Percentiles rank a stretch among this genome's conserved stretches.
These are phyloP conservation scores for Callospermophilus lateralis DNA, from an alignment of 2,113 vertebrate species.

Conservation along the genomic window DNA sequence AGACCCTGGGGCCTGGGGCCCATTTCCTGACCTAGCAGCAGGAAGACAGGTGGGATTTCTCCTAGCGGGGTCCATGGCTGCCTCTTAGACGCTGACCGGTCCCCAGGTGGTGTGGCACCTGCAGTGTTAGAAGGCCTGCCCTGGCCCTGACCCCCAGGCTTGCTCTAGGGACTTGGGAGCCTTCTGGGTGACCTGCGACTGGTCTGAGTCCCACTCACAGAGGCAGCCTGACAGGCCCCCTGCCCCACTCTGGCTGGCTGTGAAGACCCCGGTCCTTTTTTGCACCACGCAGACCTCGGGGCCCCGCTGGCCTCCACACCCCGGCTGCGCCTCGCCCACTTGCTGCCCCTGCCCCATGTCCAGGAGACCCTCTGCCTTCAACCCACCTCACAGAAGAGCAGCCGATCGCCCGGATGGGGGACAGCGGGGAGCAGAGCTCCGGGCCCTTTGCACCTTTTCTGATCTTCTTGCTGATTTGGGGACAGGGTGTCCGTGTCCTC, in stretches of 20 bases:
- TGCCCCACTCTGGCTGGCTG: fast-evolving
- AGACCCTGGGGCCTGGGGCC: background rate
- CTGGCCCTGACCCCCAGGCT: background rate
- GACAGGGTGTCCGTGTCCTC: background rate
- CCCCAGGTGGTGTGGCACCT: background rate
- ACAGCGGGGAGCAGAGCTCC: background rate
- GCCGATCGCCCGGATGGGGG: background rate
- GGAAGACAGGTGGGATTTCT: background rate
- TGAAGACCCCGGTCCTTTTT: fast-evolving
- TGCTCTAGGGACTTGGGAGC: background rate
- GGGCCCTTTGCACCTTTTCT: background rate
- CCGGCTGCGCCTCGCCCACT: fast-evolving
- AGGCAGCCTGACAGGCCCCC: fast-evolving
- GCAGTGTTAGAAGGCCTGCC: fast-evolving
- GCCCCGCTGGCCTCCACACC: background rate
- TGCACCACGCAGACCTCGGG: fast-evolving
- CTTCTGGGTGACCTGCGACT: background rate
- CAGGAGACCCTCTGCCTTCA: background rate
- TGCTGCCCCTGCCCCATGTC: background rate
- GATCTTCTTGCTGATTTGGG: background rate
- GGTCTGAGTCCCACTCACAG: background rate
- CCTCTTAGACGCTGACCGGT: background rate
- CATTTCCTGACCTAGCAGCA: background rate
- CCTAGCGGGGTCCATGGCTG: background rate
- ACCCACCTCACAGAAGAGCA: background rate